Base-by-base conservation (phyloP, 2,797 vertebrate genomes). In the Psittacula echo region DNA sequence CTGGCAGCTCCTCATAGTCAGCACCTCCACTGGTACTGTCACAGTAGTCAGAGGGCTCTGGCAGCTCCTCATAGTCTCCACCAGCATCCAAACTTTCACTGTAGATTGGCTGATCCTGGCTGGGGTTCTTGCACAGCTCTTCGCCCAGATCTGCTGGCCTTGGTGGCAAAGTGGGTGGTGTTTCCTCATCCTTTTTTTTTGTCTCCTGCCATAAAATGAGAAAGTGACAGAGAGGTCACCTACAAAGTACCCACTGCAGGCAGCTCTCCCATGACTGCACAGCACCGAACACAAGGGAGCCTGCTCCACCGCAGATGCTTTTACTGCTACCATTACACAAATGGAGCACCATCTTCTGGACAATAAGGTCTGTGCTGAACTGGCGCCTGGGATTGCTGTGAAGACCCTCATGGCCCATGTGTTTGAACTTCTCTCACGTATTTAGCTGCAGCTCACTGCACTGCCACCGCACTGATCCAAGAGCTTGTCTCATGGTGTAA, bases 91-190 rank as follows among this genome's bases (percentile, higher is more conserved):
- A 5, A 39, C 79, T 93, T 34, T 61, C 14, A 2, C 22, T 27
- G 45, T 51, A 75, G 78, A 51, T 27, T 44, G 94, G 90, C 44
- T 83, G 70, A 70, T 62, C 82, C 53, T 71, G 75, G 11, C 32
- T 62, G 39, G 84, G 56, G 37, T 44, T 30, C 22, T 87, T 53
- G 13, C 90, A 72, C 27, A 68, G 37, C 42, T 72, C 96, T 21
- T 58, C 16, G 0, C n/a, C 48, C 80, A 95, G 54, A 70, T 85
- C 89, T 75, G 82, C 78, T 19, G 72, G 83, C 44, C 96, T 87
- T 8, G 98, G 98, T 41, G 99, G 99, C 85, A 99, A 91, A 12
- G 71, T 94, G 3, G 99, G 99, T 5, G 98, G 98, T 30, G 95
- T 87, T 0, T 99, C 99, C 15, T 98, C 98, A 21, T 96, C 82